Conservation (phyloP, 2,888 invertebrate genomes). For the Drosophila koepferae region DNA sequence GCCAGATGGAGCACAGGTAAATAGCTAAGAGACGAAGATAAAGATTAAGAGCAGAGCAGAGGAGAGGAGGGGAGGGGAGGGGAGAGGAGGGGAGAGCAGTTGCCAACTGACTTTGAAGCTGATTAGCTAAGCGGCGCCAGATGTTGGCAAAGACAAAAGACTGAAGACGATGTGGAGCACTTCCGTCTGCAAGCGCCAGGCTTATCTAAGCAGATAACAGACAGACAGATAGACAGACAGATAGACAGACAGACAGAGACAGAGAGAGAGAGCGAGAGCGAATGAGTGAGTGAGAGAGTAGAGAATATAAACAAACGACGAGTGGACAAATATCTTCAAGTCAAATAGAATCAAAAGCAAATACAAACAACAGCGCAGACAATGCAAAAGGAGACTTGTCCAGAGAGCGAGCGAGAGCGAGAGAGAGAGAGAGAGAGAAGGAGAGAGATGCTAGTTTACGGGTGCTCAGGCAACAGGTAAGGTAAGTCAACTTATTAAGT, state of each 20-base stretch:
- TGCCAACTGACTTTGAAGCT: conserved; percentile 23
- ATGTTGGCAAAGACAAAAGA: conserved; percentile 22
- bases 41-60: not conserved
- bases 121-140: conserved; percentile 57
- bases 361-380: conserved; percentile 43
- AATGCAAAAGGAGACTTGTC: conserved; percentile 14
- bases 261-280: conserved; percentile 1
- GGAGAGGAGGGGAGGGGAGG: not conserved
- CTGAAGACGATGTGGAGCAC: conserved; percentile 29
- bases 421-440: conserved; percentile 14
- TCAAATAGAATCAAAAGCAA: conserved; percentile 74
- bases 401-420: conserved; percentile 6
- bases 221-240: conserved; percentile 5
- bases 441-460: conserved; percentile 2
- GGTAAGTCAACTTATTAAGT: conserved; percentile 31
- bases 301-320: conserved; percentile 47
- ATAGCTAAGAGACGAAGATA: not conserved
- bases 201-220: conserved; percentile 52
- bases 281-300: conserved; percentile 14
- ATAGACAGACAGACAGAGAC: not conserved
- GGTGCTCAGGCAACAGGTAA: not conserved
- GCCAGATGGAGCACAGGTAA: not conserved
- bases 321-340: conserved; percentile 66
- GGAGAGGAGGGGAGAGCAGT: not conserved
- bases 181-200: conserved; percentile 43